Percentiles rank a stretch among this genome's conserved stretches.
These are phyloP conservation scores for Macrostomum lignano DNA, from an alignment of 1,140 invertebrate genomes.

Conservation along the genomic window DNA sequence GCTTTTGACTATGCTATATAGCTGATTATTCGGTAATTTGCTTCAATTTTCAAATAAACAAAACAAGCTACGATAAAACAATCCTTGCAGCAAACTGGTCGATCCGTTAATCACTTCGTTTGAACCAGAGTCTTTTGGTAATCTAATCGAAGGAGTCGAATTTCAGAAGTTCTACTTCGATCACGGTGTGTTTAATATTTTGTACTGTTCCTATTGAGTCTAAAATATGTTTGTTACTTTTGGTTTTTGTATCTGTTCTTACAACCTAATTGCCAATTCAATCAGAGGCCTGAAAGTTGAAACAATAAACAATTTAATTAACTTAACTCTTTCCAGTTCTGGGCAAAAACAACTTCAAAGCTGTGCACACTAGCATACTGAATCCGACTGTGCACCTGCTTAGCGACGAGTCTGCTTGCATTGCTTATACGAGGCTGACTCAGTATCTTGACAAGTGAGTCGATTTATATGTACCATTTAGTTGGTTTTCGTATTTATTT, in stretches of 20 bases:
- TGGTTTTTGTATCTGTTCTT: too few species aligned
- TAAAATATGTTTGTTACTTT: background rate
- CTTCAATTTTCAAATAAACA: too few species aligned
- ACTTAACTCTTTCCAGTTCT: background rate
- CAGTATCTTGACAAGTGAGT: conserved; percentile 89
- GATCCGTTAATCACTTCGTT: conserved; percentile 93
- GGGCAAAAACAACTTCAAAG: conserved; percentile 48
- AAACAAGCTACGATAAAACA: too few species aligned
- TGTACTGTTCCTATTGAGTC: background rate
- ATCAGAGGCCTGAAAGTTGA: too few species aligned
- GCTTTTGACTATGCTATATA: background rate
- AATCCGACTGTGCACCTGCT: conserved; percentile 94
- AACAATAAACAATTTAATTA: too few species aligned
- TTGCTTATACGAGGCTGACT: conserved; percentile 82
- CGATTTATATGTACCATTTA: too few species aligned
- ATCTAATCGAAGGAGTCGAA: conserved; percentile 94
- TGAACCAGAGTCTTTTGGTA: conserved; percentile 88
- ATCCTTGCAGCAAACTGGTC: conserved; percentile 93
- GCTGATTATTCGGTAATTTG: too few species aligned
- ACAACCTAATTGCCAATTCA: too few species aligned
- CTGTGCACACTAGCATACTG: conserved; percentile 78
- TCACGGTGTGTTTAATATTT: too few species aligned
- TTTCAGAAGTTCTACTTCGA: conserved; percentile 99
- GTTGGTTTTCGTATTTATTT: too few species aligned
- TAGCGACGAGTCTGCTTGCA: conserved; percentile 85